phyloP scores from a whole-genome alignment of 2,113 vertebrate species.

The Chloropsis hardwickii region DNA sequence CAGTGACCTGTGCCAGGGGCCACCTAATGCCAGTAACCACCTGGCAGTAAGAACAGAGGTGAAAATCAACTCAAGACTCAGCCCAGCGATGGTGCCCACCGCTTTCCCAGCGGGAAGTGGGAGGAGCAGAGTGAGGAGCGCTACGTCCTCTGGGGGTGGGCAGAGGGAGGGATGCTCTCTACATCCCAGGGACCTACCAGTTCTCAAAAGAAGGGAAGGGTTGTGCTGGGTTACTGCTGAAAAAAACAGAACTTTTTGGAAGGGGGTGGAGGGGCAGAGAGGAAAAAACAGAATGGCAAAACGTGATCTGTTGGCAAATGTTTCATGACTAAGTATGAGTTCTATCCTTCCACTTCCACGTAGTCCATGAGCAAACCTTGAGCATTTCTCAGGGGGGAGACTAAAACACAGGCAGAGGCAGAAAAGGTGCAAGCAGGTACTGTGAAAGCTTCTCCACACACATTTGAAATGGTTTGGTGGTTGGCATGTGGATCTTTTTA shows the following conservation, averaged over 20 bases:
- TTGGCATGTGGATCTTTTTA: conserved; percentile 32
- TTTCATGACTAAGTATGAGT: conserved; percentile 67
- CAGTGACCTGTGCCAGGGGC: neutral
- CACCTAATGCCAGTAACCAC: neutral
- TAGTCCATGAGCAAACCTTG: conserved; percentile 15
- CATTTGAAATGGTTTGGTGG: conserved; percentile 46
- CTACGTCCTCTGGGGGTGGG: neutral
- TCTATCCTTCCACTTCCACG: conserved; percentile 47
- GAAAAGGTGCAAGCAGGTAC: conserved; percentile 48
- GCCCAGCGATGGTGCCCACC: neutral
- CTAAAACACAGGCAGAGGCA: conserved; percentile 47
- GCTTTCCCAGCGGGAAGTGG: neutral
- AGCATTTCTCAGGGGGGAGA: conserved; percentile 7
- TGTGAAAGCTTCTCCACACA: conserved; percentile 47
- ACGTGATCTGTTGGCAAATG: conserved; percentile 61
- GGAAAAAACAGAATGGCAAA: conserved; percentile 69
- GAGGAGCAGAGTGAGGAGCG: neutral
- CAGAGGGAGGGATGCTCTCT: neutral
- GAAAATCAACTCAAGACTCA: neutral
- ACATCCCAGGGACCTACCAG: neutral
- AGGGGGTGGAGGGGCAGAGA: neutral
- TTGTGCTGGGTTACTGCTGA: conserved; percentile 28
- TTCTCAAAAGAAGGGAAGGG: conserved; percentile 13
- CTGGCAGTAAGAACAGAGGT: conserved; percentile 5
- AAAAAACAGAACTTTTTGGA: conserved; percentile 17